phyloP scores from a whole-genome alignment of 2,113 vertebrate genomes.

The Lontra canadensis region DNA sequence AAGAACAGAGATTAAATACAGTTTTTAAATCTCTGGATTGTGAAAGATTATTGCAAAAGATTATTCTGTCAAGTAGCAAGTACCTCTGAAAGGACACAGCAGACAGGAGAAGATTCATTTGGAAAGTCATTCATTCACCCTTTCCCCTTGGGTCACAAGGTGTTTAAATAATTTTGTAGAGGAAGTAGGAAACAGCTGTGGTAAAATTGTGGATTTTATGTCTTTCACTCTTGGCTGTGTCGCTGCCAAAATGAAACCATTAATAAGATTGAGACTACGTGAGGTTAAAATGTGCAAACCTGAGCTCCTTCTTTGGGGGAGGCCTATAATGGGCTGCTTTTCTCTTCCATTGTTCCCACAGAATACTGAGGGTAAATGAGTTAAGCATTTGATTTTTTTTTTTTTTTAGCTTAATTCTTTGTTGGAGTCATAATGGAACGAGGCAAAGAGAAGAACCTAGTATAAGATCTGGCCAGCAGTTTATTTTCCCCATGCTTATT shows the following conservation, averaged over 20 bases:
- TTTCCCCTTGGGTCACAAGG: neutral
- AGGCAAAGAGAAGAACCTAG: neutral
- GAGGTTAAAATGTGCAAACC: neutral
- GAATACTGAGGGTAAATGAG: neutral
- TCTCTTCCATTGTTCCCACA: neutral
- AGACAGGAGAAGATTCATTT: neutral
- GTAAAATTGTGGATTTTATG: neutral
- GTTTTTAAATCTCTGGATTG: neutral
- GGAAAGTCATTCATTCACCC: neutral
- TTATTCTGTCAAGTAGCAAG: neutral
- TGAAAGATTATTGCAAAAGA: neutral
- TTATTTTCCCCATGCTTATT: neutral
- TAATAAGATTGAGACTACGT: neutral
- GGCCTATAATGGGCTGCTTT: rapidly evolving
- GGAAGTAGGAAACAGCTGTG: conserved; percentile 57
- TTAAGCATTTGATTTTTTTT: neutral
- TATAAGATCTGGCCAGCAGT: neutral
- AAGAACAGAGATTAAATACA: neutral
- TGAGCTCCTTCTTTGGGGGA: neutral
- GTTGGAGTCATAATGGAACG: neutral
- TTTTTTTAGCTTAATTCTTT: neutral
- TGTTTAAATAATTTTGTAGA: conserved; percentile 38
- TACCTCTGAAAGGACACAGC: neutral
- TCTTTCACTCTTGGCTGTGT: neutral
- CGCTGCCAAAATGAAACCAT: conserved; percentile 21